Evolutionary conservation across 2,888 invertebrate species (phyloP).

Genomic region (Nemoura dubitans): DNA sequence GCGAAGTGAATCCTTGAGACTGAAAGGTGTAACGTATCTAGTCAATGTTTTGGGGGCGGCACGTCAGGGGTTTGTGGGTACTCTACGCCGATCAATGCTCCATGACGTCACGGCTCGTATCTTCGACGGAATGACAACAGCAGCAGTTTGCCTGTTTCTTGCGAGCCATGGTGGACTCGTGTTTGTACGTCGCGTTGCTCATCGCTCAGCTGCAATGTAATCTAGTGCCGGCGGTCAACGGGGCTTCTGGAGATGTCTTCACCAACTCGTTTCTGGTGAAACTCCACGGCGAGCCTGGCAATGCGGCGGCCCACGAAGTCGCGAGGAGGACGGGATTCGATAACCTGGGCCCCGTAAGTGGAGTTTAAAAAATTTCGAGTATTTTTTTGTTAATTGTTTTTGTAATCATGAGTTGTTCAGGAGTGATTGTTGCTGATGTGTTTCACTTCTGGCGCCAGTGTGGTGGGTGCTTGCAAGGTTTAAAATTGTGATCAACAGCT

Average conservation of each 20-base stretch:
- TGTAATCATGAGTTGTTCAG: background rate
- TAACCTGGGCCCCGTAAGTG: slow-evolving; percentile 92
- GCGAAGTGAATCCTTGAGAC: too few relatives aligned
- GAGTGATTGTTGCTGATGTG: background rate
- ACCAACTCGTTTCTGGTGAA: slow-evolving; percentile 96
- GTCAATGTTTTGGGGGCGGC: slow-evolving; percentile 18
- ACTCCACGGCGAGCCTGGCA: slow-evolving; percentile 81
- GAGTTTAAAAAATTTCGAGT: background rate
- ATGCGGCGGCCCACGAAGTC: slow-evolving; percentile 79
- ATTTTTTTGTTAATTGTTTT: background rate
- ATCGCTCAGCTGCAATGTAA: background rate
- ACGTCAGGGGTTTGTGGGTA: background rate
- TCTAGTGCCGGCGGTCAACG: slow-evolving; percentile 32
- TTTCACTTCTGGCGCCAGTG: background rate
- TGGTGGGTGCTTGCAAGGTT: background rate
- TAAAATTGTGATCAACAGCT: background rate
- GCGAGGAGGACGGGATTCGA: slow-evolving; percentile 92
- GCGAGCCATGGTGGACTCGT: slow-evolving; percentile 43
- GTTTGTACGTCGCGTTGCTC: background rate
- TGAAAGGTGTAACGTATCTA: background rate
- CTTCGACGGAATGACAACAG: slow-evolving; percentile 3
- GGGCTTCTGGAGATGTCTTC: slow-evolving; percentile 74
- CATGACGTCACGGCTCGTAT: slow-evolving; percentile 16
- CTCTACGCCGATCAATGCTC: slow-evolving; percentile 22
- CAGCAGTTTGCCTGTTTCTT: slow-evolving; percentile 21